A percentile compares a stretch with the other conserved stretches of the same genome.
Evolutionary conservation across 2,113 vertebrate species (phyloP).

Genomic region (Grus americana): DNA sequence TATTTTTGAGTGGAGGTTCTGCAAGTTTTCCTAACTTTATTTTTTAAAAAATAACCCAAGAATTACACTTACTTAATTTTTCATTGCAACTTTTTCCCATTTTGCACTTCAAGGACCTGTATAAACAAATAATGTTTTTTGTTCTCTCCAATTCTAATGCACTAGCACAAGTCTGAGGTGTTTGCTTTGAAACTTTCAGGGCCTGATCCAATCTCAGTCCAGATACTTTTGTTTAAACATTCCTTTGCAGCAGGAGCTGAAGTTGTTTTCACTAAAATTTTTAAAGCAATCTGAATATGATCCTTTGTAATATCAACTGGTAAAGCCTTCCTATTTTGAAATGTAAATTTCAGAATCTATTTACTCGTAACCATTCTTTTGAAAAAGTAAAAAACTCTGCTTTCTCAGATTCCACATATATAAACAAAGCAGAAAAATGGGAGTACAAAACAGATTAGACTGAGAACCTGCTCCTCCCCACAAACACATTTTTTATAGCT

Average conservation of each 20-base stretch:
- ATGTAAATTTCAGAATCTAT: not conserved
- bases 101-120: not conserved
- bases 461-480: not conserved
- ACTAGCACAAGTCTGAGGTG: not conserved
- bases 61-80: not conserved
- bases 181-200: not conserved
- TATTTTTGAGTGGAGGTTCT: not conserved
- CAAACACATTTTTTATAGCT: not conserved
- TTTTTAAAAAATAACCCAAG: not conserved
- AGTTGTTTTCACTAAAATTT: not conserved
- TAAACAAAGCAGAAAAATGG: not conserved
- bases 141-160: not conserved
- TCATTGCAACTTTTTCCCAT: not conserved
- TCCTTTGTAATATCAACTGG: not conserved
- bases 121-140: not conserved
- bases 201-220: not conserved
- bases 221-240: slow-evolving; percentile 36
- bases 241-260: slow-evolving; percentile 29
- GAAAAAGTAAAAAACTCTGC: not conserved
- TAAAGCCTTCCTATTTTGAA: not conserved
- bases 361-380: not conserved
- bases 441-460: not conserved
- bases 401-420: not conserved
- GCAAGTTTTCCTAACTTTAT: not conserved
- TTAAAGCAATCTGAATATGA: not conserved